Evolutionary conservation across 1,140 invertebrate genomes (phyloP), one percentile per base, ranked within the genome.

Genomic region (Rhagoletis pomonella): DNA sequence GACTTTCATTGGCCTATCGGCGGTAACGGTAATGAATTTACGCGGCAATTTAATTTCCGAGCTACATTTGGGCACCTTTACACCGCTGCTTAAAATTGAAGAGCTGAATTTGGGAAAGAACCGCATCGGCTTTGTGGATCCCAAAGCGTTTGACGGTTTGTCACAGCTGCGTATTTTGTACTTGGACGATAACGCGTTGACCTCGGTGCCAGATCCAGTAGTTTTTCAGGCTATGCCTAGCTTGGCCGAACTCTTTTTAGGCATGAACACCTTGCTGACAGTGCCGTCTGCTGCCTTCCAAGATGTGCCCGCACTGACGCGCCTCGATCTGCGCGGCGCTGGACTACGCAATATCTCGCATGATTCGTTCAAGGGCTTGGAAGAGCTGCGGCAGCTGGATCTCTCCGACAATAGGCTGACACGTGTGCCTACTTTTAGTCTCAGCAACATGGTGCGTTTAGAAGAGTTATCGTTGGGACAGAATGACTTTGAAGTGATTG

Each of bases 101-200:
- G 96, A 97, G 90, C 93, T 99, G 19, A 97, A 98, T 93, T 94
- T 99, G 67, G 97, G 97, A 1, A 95, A 97, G 90, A 99, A 99
- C 92, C 95, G 96, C 88, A 97, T 98, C 90, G 95, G 96, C 2
- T 95, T 94, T 88, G 95, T 98, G 39, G 96, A 97, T 89, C 94
- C 95, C 0, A 95, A 95, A 88, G 96, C 97, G 1, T 98, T 98
- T 90, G 95, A 95, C 85, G 97, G 97, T 4, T 92, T 98, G n/a
- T 94, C 94, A 1, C 95, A 96, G 1, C 94, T 98, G 62, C 94
- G 97, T 77, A 96, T 97, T 1, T 94, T 99, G 1, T 96, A 97
- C 90, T 93, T 98, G 85, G 96, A 98, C 89, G 97, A 98, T 91
- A 99, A 98, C 93, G 95, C 96, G 87, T 92, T 98, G 84, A 96